Base-by-base conservation (phyloP, 2,113 vertebrate genomes). In the Xiphias gladius region DNA sequence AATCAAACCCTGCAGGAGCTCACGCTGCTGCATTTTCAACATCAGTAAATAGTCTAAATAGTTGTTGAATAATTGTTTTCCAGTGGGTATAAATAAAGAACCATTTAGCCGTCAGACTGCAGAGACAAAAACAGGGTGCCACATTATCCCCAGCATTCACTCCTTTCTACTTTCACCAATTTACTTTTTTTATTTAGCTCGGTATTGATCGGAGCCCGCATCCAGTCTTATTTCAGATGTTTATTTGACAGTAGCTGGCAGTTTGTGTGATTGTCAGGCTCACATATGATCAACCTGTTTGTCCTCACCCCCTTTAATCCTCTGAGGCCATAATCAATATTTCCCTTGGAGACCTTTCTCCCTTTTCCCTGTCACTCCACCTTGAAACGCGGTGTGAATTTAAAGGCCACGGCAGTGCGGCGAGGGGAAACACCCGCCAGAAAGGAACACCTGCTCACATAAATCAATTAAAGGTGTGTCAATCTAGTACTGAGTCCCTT, bases 361-460 rank as follows among this genome's bases (percentile, higher is more conserved):
- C 37, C 74, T 83, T 85, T n/a, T 76, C 81, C 58, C 71, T 82
- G 86, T 82, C 90, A 73, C 82, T 91, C 92, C 94, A 93, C 92
- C 94, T 94, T 94, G 92, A 94, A 90, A 94, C 78, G 70, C 84
- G 13, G 73, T 57, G 81, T 85, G 91, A 93, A 94, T 94, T 91
- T 89, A 84, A 93, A 94, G 80, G 73, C 86, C 68, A 74, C 81
- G 79, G 80, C 85, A 73, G 83, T 73, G 86, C 72, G 26, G 71
- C 26, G 20, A 88, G 86, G 90, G n/a, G 88, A 79, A 86, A 86
- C 76, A 90, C 82, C 84, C 30, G 24, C 11, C 9, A 6, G 17
- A 86, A 57, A 80, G 50, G 79, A 91, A 85, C 67, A 83, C 89
- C 86, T 35, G 7, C 63, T 78, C 32, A 55, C 72, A 48, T 59